These are phyloP conservation scores for Hephaestus fuliginosus DNA, from an alignment of 2,797 vertebrate species.

Conservation along the genomic window DNA sequence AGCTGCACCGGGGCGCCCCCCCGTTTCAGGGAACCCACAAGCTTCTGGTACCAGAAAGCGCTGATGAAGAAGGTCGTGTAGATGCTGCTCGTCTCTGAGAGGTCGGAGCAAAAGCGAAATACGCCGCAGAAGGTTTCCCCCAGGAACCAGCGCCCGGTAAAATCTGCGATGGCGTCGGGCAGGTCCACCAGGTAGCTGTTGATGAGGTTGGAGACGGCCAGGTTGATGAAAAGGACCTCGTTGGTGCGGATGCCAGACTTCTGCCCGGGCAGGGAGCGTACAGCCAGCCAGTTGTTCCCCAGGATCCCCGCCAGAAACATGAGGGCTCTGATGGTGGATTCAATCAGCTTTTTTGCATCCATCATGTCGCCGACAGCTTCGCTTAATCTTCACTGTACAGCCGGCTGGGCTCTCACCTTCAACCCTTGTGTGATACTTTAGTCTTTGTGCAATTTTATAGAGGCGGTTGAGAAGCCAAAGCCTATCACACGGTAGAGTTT, in stretches of 20 bases:
- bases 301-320: conserved; percentile 84
- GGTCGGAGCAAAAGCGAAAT: conserved; percentile 79
- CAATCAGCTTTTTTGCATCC: conserved; percentile 63
- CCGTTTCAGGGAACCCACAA: conserved; percentile 82
- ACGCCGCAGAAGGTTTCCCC: conserved; percentile 78
- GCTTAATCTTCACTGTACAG: not conserved
- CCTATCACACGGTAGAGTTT: conserved; percentile 22
- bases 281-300: conserved; percentile 85
- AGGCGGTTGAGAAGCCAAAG: conserved; percentile 31
- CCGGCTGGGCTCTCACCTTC: not conserved
- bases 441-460: conserved; percentile 63
- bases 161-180: conserved; percentile 80
- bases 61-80: conserved; percentile 86
- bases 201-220: conserved; percentile 87
- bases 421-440: conserved; percentile 7
- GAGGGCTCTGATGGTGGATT: conserved; percentile 73
- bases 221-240: conserved; percentile 86
- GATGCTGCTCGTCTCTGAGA: conserved; percentile 88
- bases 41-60: conserved; percentile 87
- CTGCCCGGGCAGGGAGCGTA: conserved; percentile 75
- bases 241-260: conserved; percentile 76
- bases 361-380: conserved; percentile 45
- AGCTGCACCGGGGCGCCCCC: conserved; percentile 79
- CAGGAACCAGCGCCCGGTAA: conserved; percentile 78
- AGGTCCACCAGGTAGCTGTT: conserved; percentile 87